Conservation (phyloP, 2,113 vertebrate species). For the Nerophis lumbriciformis region DNA sequence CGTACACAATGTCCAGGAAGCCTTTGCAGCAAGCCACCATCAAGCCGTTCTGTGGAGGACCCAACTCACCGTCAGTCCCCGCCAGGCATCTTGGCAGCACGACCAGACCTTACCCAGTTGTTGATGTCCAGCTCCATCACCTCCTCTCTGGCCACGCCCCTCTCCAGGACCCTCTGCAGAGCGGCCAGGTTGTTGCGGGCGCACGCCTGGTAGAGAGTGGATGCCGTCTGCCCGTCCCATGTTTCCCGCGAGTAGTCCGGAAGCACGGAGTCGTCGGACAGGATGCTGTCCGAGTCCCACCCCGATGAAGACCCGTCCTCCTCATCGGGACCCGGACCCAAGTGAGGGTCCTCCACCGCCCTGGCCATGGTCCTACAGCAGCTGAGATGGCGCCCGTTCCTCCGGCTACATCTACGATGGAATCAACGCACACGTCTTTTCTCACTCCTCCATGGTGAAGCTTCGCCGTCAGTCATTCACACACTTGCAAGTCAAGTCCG, state of each 20-base stretch:
- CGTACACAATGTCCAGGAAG: constrained; percentile 70
- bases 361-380: constrained; percentile 54
- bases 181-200: constrained; percentile 63
- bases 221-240: accelerated
- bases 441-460: too few relatives aligned
- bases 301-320: constrained; percentile 36
- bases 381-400: constrained; percentile 9
- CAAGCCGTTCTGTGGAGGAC: constrained; percentile 75
- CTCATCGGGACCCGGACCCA: constrained; percentile 51
- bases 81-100: neutral
- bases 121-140: constrained; percentile 78
- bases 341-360: constrained; percentile 35
- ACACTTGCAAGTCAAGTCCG: constrained; percentile 7
- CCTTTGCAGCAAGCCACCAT: constrained; percentile 83
- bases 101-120: constrained; percentile 71
- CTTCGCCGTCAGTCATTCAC: too few relatives aligned
- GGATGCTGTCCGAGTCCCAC: constrained; percentile 66
- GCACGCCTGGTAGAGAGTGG: constrained; percentile 76
- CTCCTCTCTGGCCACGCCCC: constrained; percentile 71
- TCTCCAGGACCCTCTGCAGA: constrained; percentile 68
- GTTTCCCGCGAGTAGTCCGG: constrained; percentile 44
- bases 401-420: constrained; percentile 38
- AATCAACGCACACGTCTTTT: neutral
- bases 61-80: neutral
- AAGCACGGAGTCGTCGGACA: constrained; percentile 72